Evolutionary conservation across 2,888 invertebrate species (phyloP), one percentile per base, ranked within the genome.

Genomic region (Hyppa rectilinea): DNA sequence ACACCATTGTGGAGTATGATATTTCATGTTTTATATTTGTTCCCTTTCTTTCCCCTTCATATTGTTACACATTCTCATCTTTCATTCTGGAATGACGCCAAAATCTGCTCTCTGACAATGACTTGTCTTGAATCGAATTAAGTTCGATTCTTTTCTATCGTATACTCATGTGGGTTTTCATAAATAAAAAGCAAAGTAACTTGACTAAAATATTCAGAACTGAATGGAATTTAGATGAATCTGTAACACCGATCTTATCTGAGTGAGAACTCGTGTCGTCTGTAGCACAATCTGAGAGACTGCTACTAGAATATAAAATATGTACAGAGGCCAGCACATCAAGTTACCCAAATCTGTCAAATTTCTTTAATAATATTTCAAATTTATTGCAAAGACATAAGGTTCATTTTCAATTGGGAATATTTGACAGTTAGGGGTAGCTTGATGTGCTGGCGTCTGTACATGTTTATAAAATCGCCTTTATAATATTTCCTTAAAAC

Each of bases 41-140:
- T 43, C 6, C 53, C 38, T 55, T 75, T 45, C 43, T 50, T 60
- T n/a, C 63, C 45, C 29, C 59, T 65, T 36, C 47, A 72, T 61
- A 63, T 68, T 58, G 72, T 68, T 72, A 56, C 67, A 70, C 59
- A 73, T 56, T 62, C 73, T 77, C 61, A 82, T 82, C 69, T 80
- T 69, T 74, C 56, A 71, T 72, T 73, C 60, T 82, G 80, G 82
- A 67, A 29, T 52, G 66, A 63, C 53, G 82, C 82, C 82, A 82
- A 63, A 77, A 73, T 71, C 52, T 68, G 63, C 12, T 70, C 50
- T 68, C 70, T 71, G 56, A 63, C 63, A 71, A 75, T 66, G 56
- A 53, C 50, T 81, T 58, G 60, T 64, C 49, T 34, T 52, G 62
- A 68, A 59, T 62, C 36, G 58, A 66, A 76, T 82, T 65, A 50